Evolutionary conservation across 2,888 invertebrate genomes (phyloP), one percentile per base, ranked within the genome.

Genomic region (Drosophila sordidapex): DNA sequence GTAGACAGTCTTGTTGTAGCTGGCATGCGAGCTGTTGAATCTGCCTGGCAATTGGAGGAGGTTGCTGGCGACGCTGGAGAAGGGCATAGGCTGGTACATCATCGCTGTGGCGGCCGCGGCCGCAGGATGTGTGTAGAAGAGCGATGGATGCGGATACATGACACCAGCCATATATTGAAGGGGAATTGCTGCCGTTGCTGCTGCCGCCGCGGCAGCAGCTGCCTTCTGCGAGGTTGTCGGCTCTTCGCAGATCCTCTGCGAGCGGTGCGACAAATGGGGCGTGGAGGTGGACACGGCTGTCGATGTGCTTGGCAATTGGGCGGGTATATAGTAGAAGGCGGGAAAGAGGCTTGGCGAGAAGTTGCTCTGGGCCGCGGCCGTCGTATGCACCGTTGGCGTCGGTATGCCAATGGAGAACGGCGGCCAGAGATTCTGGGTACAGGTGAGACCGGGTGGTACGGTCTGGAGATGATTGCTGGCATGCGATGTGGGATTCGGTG

Each of bases 111-210:
- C 79, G 1, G 88, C 79, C 1, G 90, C 86, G 2, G 91, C 85
- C 0, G 95, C 94, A 0, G 94, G 92, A 72, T 93, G 94, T 0
- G 94, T 94, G 67, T 94, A 94, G 78, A 94, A 94, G 46, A 95
- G 84, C n/a, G 94, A 91, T 58, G 94, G 94, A 85, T 94, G 94
- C 76, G 94, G 94, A 86, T 95, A 95, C 92, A 95, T 94, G 78
- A 95, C 92, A 4, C 94, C 94, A 6, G 95, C 93, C 93, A 96
- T 94, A 79, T 95, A 96, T 82, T 95, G 95, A 77, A 96, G 94
- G 94, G 94, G 83, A 83, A 91, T 66, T 0, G 90, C 60, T 0
- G 79, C 52, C 0, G 74, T 60, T 4, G 81, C 64, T 2, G 64
- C 63, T 11, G 76, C 65, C 0, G 81, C 69, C 13, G 79, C 65